Conservation (phyloP, 2,888 invertebrate genomes). For the Tachina lurida region DNA sequence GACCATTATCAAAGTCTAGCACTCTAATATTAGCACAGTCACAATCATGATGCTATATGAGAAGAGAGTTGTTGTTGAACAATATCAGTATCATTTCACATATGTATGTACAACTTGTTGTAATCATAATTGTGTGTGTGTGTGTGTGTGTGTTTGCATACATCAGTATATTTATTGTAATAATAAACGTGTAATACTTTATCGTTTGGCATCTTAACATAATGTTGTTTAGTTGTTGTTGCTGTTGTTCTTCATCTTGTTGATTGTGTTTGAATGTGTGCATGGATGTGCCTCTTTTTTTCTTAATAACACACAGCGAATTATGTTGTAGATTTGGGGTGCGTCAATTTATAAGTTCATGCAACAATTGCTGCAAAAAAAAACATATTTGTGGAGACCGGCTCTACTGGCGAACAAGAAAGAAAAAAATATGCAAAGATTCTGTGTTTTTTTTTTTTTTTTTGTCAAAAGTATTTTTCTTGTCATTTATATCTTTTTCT, state of each 20-base stretch:
- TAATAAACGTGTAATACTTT: constrained; percentile 64
- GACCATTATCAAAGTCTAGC: constrained; percentile 61
- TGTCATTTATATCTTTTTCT: constrained; percentile 34
- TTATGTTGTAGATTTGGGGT: constrained; percentile 72
- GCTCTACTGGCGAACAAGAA: not conserved
- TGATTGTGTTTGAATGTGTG: constrained; percentile 16
- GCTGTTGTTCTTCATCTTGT: too few relatives aligned
- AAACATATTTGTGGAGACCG: not conserved
- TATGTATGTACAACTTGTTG: constrained; percentile 48
- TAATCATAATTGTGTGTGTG: constrained; percentile 32
- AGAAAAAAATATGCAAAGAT: constrained; percentile 21
- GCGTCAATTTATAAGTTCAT: constrained; percentile 73
- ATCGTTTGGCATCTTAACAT: constrained; percentile 63
- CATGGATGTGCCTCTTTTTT: not conserved
- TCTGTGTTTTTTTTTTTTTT: not conserved
- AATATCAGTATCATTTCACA: constrained; percentile 49
- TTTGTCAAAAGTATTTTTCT: not conserved
- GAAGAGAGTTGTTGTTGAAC: constrained; percentile 56
- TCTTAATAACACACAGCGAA: constrained; percentile 56
- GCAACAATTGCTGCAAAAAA: constrained; percentile 57
- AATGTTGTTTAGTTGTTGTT: constrained; percentile 23
- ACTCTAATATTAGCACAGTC: constrained; percentile 48
- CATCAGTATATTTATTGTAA: constrained; percentile 21
- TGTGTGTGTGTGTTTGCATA: too few relatives aligned
- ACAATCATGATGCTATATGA: constrained; percentile 55